Base-by-base conservation (phyloP, 1,140 invertebrate species). In the Drosophila hydei region DNA sequence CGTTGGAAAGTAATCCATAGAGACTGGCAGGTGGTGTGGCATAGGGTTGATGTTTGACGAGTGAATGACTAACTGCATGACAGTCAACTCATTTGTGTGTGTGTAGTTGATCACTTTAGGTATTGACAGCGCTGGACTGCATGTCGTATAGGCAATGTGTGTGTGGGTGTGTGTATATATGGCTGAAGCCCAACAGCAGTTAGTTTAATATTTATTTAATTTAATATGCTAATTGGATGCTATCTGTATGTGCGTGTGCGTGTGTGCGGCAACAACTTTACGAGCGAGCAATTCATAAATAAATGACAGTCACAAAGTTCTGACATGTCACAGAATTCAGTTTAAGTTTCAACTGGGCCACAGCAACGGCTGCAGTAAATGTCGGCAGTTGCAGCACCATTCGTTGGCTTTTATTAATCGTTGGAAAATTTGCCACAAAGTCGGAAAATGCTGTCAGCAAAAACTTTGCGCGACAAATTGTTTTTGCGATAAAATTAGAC, bases 181-280 rank as follows among this genome's bases (percentile, higher is more conserved):
- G 50, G 33, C 18, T 50, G 58, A 40, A 50, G 55, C 38, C 72
- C 76, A 52, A 23, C 51, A 74, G 78, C 83, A 89, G 77, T 89
- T 90, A 79, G 77, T 89, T 90, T 89, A 89, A 89, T 89, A 89
- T 89, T 89, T 81, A 89, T 90, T 85, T 89, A 90, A 89, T 89
- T 89, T 90, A 89, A 89, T 90, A 89, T 89, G 85, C 80, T 89
- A 89, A 89, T 89, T 89, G 85, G 85, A 89, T 89, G 80, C 76
- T 79, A 89, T 89, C 75, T 79, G 67, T 27, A 45, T 71, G 72
- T 69, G 23, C 36, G 56, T 59, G 30, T 59, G 47, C 55, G 27
- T 71, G 48, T 40, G 27, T 63, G 43, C 14, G 54, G 18, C 65
- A 45, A 50, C 61, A 87, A 83, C 83, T 87, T 88, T 88, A 88